Percentiles rank a stretch among this genome's conserved stretches.
These are phyloP conservation scores for Norana najaformis DNA, from an alignment of 2,888 invertebrate species.

Conservation along the genomic window DNA sequence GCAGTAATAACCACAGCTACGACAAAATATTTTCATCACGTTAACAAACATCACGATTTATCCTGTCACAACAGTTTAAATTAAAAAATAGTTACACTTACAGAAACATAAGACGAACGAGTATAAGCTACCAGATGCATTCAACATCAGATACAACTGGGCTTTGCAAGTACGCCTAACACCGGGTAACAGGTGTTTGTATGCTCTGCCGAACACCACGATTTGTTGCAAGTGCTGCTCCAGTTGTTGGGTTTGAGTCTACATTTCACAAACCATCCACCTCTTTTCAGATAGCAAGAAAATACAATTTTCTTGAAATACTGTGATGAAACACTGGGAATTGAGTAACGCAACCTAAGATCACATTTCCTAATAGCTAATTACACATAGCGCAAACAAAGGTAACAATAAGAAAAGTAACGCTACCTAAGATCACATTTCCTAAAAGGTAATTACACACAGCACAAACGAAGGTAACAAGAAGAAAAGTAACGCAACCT, in stretches of 20 bases:
- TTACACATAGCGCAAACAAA: background rate
- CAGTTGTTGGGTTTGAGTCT: too few relatives aligned
- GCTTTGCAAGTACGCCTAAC: background rate
- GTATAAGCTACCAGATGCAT: background rate
- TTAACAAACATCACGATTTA: background rate
- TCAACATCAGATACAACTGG: background rate
- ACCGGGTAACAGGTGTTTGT: too few relatives aligned
- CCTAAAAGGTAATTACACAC: too few relatives aligned
- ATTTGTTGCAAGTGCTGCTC: background rate
- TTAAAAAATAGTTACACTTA: background rate
- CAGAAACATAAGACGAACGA: background rate
- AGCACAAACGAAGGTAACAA: background rate
- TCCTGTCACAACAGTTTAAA: background rate
- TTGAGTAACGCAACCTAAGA: too few relatives aligned
- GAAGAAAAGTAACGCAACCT: background rate
- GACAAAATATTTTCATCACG: too few relatives aligned
- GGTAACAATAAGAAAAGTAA: background rate
- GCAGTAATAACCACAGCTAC: too few relatives aligned
- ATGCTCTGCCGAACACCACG: background rate
- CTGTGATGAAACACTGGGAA: too few relatives aligned
- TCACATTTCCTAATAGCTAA: too few relatives aligned
- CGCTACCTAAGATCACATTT: too few relatives aligned
- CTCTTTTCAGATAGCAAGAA: too few relatives aligned
- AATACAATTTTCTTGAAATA: too few relatives aligned
- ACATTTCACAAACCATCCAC: too few relatives aligned